Percentiles rank a stretch among this genome's conserved stretches.
Conservation (phyloP, 92 coral and sea anemone species). For the Isaurus tuberculatus region DNA sequence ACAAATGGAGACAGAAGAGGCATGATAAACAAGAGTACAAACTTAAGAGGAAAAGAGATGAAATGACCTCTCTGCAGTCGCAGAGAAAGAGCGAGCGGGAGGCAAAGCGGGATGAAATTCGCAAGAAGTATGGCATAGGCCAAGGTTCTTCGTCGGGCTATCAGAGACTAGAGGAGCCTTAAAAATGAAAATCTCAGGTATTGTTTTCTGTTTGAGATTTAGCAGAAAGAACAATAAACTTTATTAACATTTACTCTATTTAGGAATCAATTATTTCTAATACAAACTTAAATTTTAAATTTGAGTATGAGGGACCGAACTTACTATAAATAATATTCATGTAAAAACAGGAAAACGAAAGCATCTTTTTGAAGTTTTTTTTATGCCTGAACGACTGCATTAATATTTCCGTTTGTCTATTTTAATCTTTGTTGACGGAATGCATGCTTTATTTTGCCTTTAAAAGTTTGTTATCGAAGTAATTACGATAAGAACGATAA, state of each 20-base stretch:
- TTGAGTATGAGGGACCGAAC: not conserved
- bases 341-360: conserved; percentile 28
- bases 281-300: not conserved
- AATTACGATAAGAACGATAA: not conserved
- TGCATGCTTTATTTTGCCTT: not conserved
- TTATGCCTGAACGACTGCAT: conserved; percentile 21
- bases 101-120: conserved; percentile 82
- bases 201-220: not conserved
- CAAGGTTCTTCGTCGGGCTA: conserved; percentile 84
- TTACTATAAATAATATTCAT: not conserved
- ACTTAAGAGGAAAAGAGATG: conserved; percentile 85
- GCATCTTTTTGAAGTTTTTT: conserved; percentile 8
- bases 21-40: conserved; percentile 90
- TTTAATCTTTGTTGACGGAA: not conserved
- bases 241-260: not conserved
- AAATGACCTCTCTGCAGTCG: conserved; percentile 84
- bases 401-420: not conserved
- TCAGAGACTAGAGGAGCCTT: conserved; percentile 78
- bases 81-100: conserved; percentile 91
- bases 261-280: not conserved
- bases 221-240: not conserved
- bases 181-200: not conserved
- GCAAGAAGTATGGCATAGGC: conserved; percentile 94
- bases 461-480: not conserved
- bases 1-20: conserved; percentile 77